Conservation (phyloP, 1,140 invertebrate species). For the Atta texana region DNA sequence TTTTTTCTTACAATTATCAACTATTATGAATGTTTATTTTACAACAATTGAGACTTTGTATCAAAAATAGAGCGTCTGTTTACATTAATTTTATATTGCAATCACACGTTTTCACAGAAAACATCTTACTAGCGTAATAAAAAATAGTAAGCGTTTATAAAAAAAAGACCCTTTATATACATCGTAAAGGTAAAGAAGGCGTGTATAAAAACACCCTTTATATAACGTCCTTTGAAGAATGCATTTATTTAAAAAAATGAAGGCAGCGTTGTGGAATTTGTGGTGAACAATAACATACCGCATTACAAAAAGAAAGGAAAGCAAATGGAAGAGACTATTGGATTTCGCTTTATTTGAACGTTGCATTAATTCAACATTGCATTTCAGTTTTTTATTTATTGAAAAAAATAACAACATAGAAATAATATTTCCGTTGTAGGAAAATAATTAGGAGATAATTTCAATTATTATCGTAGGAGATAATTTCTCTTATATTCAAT, state of each 20-base stretch:
- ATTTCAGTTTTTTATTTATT: not conserved
- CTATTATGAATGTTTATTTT: not conserved
- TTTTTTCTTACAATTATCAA: not conserved
- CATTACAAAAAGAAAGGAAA: not conserved
- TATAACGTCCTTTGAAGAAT: conserved; percentile 14
- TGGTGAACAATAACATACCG: not conserved
- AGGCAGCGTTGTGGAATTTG: not conserved
- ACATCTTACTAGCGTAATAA: not conserved
- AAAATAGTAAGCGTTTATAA: conserved; percentile 13
- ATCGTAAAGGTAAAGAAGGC: conserved; percentile 6
- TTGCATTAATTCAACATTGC: not conserved
- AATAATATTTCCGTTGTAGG: not conserved
- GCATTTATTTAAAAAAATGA: conserved; percentile 24
- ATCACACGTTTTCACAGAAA: not conserved
- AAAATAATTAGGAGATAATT: not conserved
- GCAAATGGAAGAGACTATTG: not conserved
- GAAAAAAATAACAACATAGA: not conserved
- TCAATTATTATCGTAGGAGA: not conserved
- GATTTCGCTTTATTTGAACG: conserved; percentile 8
- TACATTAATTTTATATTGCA: conserved; percentile 11
- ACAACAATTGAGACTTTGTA: not conserved
- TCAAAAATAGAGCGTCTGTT: not conserved
- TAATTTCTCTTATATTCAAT: not conserved
- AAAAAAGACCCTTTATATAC: conserved; percentile 13
- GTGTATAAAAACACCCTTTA: conserved; percentile 29